A percentile compares a stretch with the other conserved stretches of the same genome.
phyloP scores from a whole-genome alignment of 2,113 vertebrate genomes.

The Calyptomena viridis region DNA sequence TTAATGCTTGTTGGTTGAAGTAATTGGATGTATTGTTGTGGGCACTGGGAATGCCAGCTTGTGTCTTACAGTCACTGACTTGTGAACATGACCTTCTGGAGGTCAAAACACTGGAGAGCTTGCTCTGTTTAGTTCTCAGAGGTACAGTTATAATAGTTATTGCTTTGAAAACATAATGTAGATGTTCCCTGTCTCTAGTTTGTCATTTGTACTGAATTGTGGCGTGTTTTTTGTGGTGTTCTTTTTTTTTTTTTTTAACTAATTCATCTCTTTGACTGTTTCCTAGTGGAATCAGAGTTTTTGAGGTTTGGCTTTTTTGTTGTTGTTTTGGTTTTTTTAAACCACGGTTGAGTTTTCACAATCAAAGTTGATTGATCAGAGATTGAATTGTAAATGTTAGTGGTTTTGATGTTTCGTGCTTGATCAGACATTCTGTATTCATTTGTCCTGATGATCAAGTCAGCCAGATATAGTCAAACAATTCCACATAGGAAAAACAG shows the following conservation, averaged over 20 bases:
- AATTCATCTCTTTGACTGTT: neutral
- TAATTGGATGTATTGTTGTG: slow-evolving; percentile 49
- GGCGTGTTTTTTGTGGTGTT: neutral
- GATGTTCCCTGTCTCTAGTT: neutral
- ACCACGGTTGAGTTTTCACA: neutral
- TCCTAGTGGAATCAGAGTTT: neutral
- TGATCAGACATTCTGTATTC: neutral
- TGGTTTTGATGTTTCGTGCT: neutral
- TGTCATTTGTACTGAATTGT: neutral
- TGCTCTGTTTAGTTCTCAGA: neutral
- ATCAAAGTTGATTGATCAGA: neutral
- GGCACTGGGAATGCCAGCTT: slow-evolving; percentile 29
- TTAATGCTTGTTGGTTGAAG: slow-evolving; percentile 3
- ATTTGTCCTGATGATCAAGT: neutral
- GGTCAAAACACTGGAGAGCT: slow-evolving; percentile 4
- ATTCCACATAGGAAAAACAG: neutral
- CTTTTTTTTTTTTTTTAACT: neutral
- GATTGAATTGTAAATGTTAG: neutral
- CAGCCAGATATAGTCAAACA: neutral
- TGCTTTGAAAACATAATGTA: neutral
- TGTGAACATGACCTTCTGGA: slow-evolving; percentile 23
- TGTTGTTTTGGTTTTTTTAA: neutral
- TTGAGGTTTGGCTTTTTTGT: neutral
- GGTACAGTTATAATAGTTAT: neutral
- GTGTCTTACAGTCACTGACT: neutral